Conservation (phyloP, 2,888 invertebrate genomes). For the Ctenicera cuprea region DNA sequence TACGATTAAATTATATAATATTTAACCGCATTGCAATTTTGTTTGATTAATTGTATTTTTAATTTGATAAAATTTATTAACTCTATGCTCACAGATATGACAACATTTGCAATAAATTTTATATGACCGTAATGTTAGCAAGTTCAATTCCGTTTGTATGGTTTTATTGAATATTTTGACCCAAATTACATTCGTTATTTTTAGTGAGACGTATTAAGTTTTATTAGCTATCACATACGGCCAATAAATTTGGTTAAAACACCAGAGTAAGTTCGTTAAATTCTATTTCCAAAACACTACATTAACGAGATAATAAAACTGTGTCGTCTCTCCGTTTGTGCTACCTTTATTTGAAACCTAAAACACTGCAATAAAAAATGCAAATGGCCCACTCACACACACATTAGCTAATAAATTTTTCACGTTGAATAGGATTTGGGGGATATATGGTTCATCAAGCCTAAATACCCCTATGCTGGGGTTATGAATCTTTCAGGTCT, state of each 20-base stretch:
- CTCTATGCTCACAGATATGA: neutral
- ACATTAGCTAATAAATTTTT: slow-evolving; percentile 57
- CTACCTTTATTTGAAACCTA: slow-evolving; percentile 49
- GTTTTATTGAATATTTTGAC: slow-evolving; percentile 5
- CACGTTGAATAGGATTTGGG: slow-evolving; percentile 54
- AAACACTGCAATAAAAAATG: slow-evolving; percentile 56
- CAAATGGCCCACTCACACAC: slow-evolving; percentile 54
- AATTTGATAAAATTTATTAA: slow-evolving; percentile 25
- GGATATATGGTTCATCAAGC: slow-evolving; percentile 54
- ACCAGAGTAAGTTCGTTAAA: slow-evolving; percentile 31
- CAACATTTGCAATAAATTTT: neutral
- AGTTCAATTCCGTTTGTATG: neutral
- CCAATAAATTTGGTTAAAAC: slow-evolving; percentile 14
- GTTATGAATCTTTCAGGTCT: slow-evolving; percentile 49
- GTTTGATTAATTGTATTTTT: slow-evolving; percentile 12
- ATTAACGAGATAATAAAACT: slow-evolving; percentile 51
- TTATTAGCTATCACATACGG: slow-evolving; percentile 21
- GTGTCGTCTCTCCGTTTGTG: slow-evolving; percentile 43
- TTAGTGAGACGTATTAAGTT: slow-evolving; percentile 10
- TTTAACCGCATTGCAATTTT: slow-evolving; percentile 13
- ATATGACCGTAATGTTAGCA: neutral
- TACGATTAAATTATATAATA: slow-evolving; percentile 23
- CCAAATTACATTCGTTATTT: neutral
- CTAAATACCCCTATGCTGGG: slow-evolving; percentile 46
- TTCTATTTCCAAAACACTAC: slow-evolving; percentile 45